These are phyloP conservation scores for Brassicogethes aeneus DNA, from an alignment of 2,888 invertebrate species.

Conservation along the genomic window DNA sequence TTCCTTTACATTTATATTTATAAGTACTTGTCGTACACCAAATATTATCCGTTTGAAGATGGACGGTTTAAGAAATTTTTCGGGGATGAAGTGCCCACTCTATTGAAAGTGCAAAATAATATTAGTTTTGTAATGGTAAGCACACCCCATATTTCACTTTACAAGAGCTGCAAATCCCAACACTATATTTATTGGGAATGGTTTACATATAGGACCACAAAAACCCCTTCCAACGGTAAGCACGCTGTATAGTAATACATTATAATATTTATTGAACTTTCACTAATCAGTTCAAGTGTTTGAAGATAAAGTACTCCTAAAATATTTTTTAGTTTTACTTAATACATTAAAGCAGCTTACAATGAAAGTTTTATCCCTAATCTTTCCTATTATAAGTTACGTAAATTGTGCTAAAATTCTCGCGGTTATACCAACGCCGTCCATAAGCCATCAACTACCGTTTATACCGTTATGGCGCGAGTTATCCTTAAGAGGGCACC, in stretches of 20 bases:
- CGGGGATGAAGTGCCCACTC: constrained; percentile 24
- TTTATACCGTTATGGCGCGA: constrained; percentile 20
- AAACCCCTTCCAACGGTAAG: constrained; percentile 26
- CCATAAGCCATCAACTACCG: constrained; percentile 24
- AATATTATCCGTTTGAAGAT: constrained; percentile 15
- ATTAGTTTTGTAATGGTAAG: constrained; percentile 32
- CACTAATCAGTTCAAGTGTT: no score
- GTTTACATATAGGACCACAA: constrained; percentile 23
- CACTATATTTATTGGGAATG: constrained; percentile 30
- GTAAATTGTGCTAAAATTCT: constrained; percentile 14
- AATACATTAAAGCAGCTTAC: no score
- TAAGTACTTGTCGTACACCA: constrained; percentile 6
- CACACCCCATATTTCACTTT: constrained; percentile 27
- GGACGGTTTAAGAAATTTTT: constrained; percentile 23
- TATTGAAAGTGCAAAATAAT: constrained; percentile 23
- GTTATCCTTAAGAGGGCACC: constrained; percentile 24
- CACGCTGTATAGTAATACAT: no score
- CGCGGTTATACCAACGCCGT: constrained; percentile 13
- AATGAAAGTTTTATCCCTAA: no score
- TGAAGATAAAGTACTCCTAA: no score
- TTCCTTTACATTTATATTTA: constrained; percentile 10
- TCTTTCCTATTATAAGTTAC: no score
- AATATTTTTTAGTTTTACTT: no score
- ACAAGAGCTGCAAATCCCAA: constrained; percentile 29
- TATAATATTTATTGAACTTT: no score